Percentiles rank a stretch among this genome's conserved stretches.
These are phyloP conservation scores for Oenanthe oenanthe DNA, from an alignment of 2,113 vertebrate species.

Conservation along the genomic window DNA sequence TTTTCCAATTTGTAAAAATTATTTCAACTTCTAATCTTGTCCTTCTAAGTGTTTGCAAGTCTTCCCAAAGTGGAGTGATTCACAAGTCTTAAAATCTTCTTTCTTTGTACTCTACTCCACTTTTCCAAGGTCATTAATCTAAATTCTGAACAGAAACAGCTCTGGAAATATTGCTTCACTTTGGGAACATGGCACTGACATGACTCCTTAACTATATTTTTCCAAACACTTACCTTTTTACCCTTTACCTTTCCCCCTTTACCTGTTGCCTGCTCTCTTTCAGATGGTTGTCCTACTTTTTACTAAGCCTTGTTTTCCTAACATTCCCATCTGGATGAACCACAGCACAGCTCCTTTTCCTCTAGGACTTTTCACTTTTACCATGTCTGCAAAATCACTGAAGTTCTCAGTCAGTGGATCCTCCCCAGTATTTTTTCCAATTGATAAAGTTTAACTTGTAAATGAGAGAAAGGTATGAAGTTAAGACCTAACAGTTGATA, in stretches of 20 bases:
- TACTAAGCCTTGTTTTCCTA: background rate
- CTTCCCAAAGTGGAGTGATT: background rate
- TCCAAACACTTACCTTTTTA: background rate
- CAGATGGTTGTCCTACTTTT: background rate
- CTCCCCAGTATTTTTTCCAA: background rate
- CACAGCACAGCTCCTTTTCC: background rate
- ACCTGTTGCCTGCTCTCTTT: background rate
- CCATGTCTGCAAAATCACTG: background rate
- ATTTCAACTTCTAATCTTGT: background rate
- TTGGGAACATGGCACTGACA: background rate
- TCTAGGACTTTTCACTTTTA: background rate
- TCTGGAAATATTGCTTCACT: background rate
- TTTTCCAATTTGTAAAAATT: background rate
- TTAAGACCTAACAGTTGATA: background rate
- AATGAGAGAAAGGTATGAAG: background rate
- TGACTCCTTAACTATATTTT: background rate
- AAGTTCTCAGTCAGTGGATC: background rate
- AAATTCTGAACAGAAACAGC: background rate
- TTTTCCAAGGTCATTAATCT: background rate
- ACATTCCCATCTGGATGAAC: background rate
- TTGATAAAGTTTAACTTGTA: background rate
- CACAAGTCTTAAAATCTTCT: background rate
- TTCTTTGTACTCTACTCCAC: background rate
- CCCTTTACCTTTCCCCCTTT: background rate
- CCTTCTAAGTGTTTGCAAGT: background rate